Conservation (phyloP, 2,888 invertebrate species). For the Pedicia rivosa region DNA sequence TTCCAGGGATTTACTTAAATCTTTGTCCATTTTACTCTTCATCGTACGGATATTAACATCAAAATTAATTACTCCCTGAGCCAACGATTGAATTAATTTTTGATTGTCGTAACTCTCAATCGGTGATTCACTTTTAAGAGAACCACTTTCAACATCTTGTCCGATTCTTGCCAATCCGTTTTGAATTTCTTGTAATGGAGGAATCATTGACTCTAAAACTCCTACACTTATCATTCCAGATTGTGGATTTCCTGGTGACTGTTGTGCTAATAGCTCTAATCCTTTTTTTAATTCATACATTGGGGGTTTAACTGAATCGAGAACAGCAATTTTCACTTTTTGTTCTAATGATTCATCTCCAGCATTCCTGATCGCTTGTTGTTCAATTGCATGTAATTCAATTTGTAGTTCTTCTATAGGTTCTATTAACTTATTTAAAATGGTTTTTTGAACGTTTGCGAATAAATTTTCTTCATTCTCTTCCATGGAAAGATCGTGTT, state of each 20-base stretch:
- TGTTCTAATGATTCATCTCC: constrained; percentile 23
- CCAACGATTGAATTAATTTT: constrained; percentile 27
- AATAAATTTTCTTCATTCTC: constrained; percentile 25
- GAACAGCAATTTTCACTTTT: constrained; percentile 39
- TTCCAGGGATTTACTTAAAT: constrained; percentile 17
- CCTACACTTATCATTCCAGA: constrained; percentile 29
- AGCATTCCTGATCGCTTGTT: constrained; percentile 13
- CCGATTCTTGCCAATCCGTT: constrained; percentile 33
- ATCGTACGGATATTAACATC: constrained; percentile 26
- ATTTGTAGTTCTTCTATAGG: constrained; percentile 22
- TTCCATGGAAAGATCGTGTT: constrained; percentile 25
- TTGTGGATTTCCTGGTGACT: constrained; percentile 20
- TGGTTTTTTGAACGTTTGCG: constrained; percentile 23
- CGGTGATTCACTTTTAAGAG: constrained; percentile 21
- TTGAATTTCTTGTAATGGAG: constrained; percentile 42
- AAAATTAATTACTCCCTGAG: constrained; percentile 28
- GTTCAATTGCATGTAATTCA: constrained; percentile 21
- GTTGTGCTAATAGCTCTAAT: constrained; percentile 34
- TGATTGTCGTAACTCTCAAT: constrained; percentile 28
- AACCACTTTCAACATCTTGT: constrained; percentile 30
- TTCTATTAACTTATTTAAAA: constrained; percentile 22
- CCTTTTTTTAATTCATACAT: constrained; percentile 44
- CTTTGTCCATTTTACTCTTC: neutral
- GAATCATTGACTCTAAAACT: constrained; percentile 33
- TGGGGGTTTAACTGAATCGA: constrained; percentile 46